Conservation (phyloP, 2,113 vertebrate genomes). For the Ammodramus savannarum region DNA sequence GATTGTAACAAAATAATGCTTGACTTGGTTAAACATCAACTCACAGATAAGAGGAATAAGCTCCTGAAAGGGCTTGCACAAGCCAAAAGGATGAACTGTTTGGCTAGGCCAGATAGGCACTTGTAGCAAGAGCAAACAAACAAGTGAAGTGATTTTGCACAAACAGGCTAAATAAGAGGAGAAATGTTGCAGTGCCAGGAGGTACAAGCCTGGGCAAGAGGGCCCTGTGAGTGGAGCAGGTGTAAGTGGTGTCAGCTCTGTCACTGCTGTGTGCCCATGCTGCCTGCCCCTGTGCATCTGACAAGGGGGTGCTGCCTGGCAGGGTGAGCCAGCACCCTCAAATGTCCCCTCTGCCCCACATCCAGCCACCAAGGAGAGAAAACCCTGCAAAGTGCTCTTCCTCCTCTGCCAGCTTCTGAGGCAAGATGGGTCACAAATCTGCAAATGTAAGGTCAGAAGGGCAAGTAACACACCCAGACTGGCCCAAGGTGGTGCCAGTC, state of each 20-base stretch:
- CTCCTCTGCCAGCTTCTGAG: background rate
- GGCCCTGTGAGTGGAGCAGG: background rate
- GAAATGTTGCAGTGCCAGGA: background rate
- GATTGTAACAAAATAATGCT: background rate
- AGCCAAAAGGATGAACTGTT: background rate
- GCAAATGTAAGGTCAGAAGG: background rate
- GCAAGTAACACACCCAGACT: background rate
- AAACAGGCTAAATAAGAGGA: background rate
- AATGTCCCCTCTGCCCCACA: background rate
- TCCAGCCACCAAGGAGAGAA: background rate
- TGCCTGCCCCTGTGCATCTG: background rate
- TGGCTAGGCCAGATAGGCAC: background rate
- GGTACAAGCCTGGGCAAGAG: accelerated
- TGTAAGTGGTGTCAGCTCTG: background rate
- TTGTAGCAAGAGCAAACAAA: background rate
- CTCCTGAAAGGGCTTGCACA: background rate
- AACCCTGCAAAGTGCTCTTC: background rate
- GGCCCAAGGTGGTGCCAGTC: background rate
- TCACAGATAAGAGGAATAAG: background rate
- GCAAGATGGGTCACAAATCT: background rate
- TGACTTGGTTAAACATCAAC: background rate
- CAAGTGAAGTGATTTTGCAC: background rate
- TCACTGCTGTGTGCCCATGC: background rate
- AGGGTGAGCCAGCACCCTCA: background rate
- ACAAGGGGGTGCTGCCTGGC: background rate